phyloP scores from a whole-genome alignment of 2,888 invertebrate species.

The Cataglyphis albicans region DNA sequence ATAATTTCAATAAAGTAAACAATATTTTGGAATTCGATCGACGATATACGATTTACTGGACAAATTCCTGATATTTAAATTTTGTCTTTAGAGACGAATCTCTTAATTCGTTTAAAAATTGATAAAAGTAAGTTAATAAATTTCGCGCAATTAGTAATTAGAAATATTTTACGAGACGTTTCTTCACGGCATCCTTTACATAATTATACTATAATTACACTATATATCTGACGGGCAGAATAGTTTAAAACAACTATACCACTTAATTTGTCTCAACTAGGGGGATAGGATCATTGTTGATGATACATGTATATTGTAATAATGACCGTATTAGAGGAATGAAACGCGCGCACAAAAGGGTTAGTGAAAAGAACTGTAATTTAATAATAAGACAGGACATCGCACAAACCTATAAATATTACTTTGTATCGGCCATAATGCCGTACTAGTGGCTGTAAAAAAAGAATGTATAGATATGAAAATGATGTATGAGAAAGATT shows the following conservation, averaged over 20 bases:
- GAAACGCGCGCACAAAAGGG: slow-evolving; percentile 3
- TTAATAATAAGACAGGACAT: slow-evolving; percentile 47
- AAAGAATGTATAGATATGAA: slow-evolving; percentile 54
- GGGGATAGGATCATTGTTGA: slow-evolving; percentile 2
- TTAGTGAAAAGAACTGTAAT: slow-evolving; percentile 50
- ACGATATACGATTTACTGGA: not conserved
- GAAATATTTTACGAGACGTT: slow-evolving; percentile 8
- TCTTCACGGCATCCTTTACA: not conserved
- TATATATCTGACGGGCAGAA: not conserved
- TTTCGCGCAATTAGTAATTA: not conserved
- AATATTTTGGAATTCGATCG: not conserved
- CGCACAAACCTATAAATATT: slow-evolving; percentile 56
- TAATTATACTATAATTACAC: not conserved
- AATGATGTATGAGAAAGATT: slow-evolving; percentile 32
- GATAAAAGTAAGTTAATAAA: not conserved
- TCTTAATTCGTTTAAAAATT: not conserved
- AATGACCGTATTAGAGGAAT: slow-evolving; percentile 28
- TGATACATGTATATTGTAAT: slow-evolving; percentile 14
- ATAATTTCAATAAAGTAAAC: not conserved
- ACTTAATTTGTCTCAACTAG: slow-evolving; percentile 7
- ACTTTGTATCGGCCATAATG: slow-evolving; percentile 41
- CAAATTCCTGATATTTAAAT: slow-evolving; percentile 35
- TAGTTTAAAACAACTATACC: not conserved
- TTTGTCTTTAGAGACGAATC: not conserved
- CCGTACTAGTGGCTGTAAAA: slow-evolving; percentile 52